Base-by-base conservation (phyloP, 30 jellyfish, hydroid and myxozoan genomes). In the Pelagia noctiluca region DNA sequence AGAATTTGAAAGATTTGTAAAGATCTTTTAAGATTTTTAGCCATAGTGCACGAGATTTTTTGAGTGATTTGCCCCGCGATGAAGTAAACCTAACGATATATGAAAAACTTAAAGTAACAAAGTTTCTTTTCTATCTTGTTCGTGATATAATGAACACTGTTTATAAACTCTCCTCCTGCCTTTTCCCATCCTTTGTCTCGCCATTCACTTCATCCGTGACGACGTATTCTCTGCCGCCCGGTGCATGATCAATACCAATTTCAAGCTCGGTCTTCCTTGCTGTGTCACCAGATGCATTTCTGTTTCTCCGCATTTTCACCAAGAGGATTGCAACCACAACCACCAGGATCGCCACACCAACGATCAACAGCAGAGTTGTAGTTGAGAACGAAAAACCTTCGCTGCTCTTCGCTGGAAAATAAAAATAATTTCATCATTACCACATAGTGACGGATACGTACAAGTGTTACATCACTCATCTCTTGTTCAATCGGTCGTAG, bases 141-240 rank as follows among this genome's bases (percentile, higher is more conserved):
- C n/a, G n/a, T n/a, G n/a, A n/a, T n/a, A n/a, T n/a, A n/a, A n/a
- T n/a, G n/a, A n/a, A n/a, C 57, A 42, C 57, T 42, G 12, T 42
- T 42, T 42, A 42, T 5, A 42, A 42, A 8, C 12, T 5, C 57
- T 42, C 57, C 16, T 42, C 57, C 16, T 42, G 8, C 57, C 16
- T 42, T 42, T 16, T 16, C 8, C 8, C 12, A 16, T 16, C 57
- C 16, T 42, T 16, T 42, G 57, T 8, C 57, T 42, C 57, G 12
- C 16, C 12, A 42, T 42, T 42, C 12, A 16, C 57, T 42, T 42
- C 57, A 42, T 42, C 57, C 57, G 16, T 42, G 57, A 42, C 16
- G 57, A 42, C 57, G 57, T 42, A 42, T 42, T 42, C 57, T 42
- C 16, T 42, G 57, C 57, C 57, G 16, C 57, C 57, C 8, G 57